phyloP scores from a whole-genome alignment of 2,797 vertebrate species.

The Gymnoscopelus microlampas region DNA sequence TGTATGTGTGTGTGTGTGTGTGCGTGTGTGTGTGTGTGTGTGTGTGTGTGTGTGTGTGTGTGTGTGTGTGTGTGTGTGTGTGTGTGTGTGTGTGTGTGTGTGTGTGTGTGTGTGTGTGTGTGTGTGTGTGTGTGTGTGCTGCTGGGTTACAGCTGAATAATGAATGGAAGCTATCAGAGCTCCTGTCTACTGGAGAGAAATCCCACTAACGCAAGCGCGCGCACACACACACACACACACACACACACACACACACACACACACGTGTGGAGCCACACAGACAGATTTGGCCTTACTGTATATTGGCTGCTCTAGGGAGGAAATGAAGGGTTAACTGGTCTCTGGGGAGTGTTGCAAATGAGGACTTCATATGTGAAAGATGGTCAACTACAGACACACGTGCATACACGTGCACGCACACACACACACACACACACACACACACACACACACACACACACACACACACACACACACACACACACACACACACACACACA shows the following conservation, averaged over 20 bases:
- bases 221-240: slow-evolving; percentile 27
- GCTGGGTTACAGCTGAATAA: slow-evolving; percentile 78
- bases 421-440: no score
- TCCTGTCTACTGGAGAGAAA: slow-evolving; percentile 42
- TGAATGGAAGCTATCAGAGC: slow-evolving; percentile 75
- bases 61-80: no score
- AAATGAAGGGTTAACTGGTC: slow-evolving; percentile 72
- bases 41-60: no score
- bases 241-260: slow-evolving; percentile 22
- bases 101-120: no score
- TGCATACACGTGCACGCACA: no score
- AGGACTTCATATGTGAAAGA: slow-evolving; percentile 55
- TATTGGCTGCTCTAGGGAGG: slow-evolving; percentile 53
- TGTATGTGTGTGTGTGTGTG: no score
- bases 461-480: no score
- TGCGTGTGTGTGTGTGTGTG: no score
- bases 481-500: no score
- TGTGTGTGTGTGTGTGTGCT: no score
- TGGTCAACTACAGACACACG: slow-evolving; percentile 32
- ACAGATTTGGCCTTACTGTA: slow-evolving; percentile 32
- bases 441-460: no score
- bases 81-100: no score
- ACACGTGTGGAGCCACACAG: background rate
- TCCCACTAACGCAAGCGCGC: slow-evolving; percentile 37
- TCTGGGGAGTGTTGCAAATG: slow-evolving; percentile 54